Conservation (phyloP, 1,140 invertebrate species). For the Thrips palmi region DNA sequence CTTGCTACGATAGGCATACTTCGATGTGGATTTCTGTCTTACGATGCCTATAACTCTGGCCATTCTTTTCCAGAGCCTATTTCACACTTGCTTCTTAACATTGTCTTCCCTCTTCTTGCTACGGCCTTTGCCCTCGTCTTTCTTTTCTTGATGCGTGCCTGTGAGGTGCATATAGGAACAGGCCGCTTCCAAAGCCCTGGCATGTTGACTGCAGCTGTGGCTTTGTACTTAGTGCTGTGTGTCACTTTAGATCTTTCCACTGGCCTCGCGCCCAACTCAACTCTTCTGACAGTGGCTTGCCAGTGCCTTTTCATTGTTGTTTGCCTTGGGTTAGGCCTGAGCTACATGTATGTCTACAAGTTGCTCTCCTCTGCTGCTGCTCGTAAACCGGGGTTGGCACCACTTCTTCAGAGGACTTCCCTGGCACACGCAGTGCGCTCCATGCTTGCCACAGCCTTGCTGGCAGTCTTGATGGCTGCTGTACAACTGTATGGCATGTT, state of each 20-base stretch:
- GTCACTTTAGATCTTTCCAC: conserved; percentile 51
- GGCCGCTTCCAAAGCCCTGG: conserved; percentile 31
- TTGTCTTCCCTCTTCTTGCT: conserved; percentile 65
- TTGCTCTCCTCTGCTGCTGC: conserved; percentile 24
- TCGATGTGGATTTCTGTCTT: conserved; percentile 68
- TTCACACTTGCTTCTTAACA: conserved; percentile 60
- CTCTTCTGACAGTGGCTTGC: conserved; percentile 52
- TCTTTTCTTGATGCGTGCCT: conserved; percentile 58
- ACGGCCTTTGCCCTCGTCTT: conserved; percentile 71
- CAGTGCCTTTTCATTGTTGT: conserved; percentile 64
- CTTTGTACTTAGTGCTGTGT: conserved; percentile 57
- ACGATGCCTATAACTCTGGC: conserved; percentile 75
- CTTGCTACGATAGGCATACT: conserved; percentile 60
- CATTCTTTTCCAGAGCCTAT: conserved; percentile 56
- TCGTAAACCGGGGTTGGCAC: conserved; percentile 23
- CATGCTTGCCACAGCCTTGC: conserved; percentile 61
- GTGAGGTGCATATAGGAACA: conserved; percentile 27
- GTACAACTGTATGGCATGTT: conserved; percentile 70
- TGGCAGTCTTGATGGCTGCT: conserved; percentile 61
- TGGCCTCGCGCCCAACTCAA: conserved; percentile 25
- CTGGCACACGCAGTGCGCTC: conserved; percentile 58
- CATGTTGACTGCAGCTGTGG: conserved; percentile 52
- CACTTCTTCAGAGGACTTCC: conserved; percentile 23
- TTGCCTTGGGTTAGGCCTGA: conserved; percentile 56
- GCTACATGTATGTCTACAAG: conserved; percentile 66